Percentiles rank a stretch among this genome's conserved stretches.
These are phyloP conservation scores for Jordanella pulchra DNA, from an alignment of 2,797 vertebrate species.

Conservation along the genomic window DNA sequence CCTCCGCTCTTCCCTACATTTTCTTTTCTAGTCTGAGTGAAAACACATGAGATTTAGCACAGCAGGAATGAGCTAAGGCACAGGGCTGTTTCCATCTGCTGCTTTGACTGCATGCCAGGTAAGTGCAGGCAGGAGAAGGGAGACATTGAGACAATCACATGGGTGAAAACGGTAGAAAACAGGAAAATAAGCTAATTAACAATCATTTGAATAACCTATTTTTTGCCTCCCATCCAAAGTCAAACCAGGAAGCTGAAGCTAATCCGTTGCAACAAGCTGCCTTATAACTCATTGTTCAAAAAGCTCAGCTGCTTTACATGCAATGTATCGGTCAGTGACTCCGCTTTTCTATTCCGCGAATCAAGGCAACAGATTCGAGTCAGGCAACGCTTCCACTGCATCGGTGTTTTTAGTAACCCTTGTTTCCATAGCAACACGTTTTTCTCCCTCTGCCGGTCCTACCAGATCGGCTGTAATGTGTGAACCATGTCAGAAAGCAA, in stretches of 20 bases:
- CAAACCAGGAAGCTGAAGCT: conserved; percentile 22
- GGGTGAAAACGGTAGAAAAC: not conserved
- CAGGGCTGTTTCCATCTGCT: conserved; percentile 64
- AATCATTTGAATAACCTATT: not conserved
- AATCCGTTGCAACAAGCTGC: conserved; percentile 51
- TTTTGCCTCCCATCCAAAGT: conserved; percentile 15
- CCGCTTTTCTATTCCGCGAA: conserved; percentile 45
- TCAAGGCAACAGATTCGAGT: conserved; percentile 37
- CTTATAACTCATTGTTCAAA: conserved; percentile 40
- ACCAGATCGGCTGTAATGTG: conserved; percentile 28
- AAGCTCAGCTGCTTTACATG: conserved; percentile 58
- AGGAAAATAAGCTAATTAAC: conserved; percentile 12
- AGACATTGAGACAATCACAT: conserved; percentile 5
- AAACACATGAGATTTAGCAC: conserved; percentile 42
- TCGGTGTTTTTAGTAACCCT: conserved; percentile 49
- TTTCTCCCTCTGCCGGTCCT: conserved; percentile 13
- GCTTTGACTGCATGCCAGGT: conserved; percentile 39
- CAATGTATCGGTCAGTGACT: conserved; percentile 34
- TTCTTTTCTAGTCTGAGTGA: conserved; percentile 13
- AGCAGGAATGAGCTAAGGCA: conserved; percentile 49
- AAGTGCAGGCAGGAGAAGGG: conserved; percentile 24
- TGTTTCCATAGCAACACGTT: conserved; percentile 58
- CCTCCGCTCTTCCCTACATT: conserved; percentile 7
- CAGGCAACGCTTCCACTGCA: conserved; percentile 39
- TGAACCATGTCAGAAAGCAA: conserved; percentile 36